Conservation (phyloP, 1,140 invertebrate species). For the Manduca sexta region DNA sequence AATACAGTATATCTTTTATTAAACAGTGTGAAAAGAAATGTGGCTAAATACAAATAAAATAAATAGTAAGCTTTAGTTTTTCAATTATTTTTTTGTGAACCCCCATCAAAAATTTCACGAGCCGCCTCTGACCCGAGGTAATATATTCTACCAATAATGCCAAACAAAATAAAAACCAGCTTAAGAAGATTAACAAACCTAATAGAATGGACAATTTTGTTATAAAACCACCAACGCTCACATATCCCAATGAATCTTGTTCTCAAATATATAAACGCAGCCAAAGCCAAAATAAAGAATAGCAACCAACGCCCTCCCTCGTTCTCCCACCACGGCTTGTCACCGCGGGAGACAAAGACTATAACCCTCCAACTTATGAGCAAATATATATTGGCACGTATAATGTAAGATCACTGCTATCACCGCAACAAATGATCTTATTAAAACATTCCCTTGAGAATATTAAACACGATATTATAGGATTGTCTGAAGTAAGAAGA, state of each 20-base stretch:
- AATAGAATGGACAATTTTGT: slow-evolving; percentile 15
- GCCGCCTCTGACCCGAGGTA: too few species aligned
- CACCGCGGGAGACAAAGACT: slow-evolving; percentile 25
- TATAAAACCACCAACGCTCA: slow-evolving; percentile 11
- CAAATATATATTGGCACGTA: slow-evolving; percentile 21
- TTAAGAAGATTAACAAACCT: slow-evolving; percentile 16
- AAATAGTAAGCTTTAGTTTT: too few species aligned
- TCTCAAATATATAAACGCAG: background rate
- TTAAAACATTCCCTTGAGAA: slow-evolving; percentile 18
- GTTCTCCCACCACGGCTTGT: slow-evolving; percentile 27
- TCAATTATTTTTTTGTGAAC: too few species aligned
- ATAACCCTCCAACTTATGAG: slow-evolving; percentile 22
- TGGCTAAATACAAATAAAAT: too few species aligned
- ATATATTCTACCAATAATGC: too few species aligned
- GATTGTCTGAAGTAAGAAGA: slow-evolving; percentile 24
- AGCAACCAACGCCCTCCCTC: slow-evolving; percentile 16
- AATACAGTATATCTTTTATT: too few species aligned
- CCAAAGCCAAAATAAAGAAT: slow-evolving; percentile 9
- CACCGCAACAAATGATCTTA: slow-evolving; percentile 12
- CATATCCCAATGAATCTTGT: slow-evolving; percentile 2
- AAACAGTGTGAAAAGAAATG: too few species aligned
- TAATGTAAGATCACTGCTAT: slow-evolving; percentile 26
- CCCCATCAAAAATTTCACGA: too few species aligned
- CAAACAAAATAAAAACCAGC: slow-evolving; percentile 12
- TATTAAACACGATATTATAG: slow-evolving; percentile 25